These are phyloP conservation scores for Baronia brevicornis DNA, from an alignment of 2,888 invertebrate species.

Conservation along the genomic window DNA sequence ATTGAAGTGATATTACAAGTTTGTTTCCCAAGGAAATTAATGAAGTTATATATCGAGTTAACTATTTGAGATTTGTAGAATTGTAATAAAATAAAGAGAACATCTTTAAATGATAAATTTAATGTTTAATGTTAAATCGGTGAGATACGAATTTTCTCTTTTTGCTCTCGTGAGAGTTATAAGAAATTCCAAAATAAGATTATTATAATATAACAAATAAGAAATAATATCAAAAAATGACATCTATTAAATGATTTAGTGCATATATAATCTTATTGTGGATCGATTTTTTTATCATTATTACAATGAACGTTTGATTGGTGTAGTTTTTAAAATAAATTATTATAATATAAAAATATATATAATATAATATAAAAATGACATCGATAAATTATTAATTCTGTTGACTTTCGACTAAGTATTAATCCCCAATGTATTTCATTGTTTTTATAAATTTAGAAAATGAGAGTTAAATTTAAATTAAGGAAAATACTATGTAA, in stretches of 20 bases:
- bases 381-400: background rate
- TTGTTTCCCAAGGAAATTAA: conserved; percentile 71
- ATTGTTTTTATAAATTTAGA: conserved; percentile 16
- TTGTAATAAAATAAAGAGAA: conserved; percentile 24
- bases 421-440: conserved; percentile 9
- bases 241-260: too few species aligned
- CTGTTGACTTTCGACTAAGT: conserved; percentile 11
- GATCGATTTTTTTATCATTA: too few species aligned
- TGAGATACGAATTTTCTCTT: conserved; percentile 18
- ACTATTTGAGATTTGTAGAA: conserved; percentile 54
- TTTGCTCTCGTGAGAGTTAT: conserved; percentile 17
- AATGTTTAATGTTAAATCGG: conserved; percentile 4
- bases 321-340: background rate
- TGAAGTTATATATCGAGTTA: conserved; percentile 65
- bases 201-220: background rate
- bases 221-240: background rate
- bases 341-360: background rate
- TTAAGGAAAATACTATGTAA: conserved; percentile 18
- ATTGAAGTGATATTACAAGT: conserved; percentile 62
- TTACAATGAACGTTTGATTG: too few species aligned
- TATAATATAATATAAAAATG: background rate
- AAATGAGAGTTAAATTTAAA: conserved; percentile 14
- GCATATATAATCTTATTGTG: too few species aligned
- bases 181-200: background rate
- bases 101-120: conserved; percentile 22